Base-by-base conservation (phyloP, 2,113 vertebrate genomes). In the Bambusicola thoracicus region DNA sequence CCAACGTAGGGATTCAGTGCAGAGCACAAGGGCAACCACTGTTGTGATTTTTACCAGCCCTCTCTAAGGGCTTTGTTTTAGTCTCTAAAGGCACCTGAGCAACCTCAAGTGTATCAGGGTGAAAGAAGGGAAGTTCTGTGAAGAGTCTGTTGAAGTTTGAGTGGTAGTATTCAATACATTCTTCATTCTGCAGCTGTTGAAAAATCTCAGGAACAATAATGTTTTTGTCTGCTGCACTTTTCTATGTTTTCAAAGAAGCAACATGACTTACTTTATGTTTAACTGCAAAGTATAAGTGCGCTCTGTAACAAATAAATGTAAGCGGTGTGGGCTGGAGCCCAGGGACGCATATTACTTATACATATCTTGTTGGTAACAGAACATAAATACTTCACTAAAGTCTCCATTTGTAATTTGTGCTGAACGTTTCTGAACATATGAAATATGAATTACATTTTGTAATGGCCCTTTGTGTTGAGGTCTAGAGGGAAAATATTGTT, bases 401-500 rank as follows among this genome's bases (percentile, higher is more conserved):
- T 97, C 97, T 98, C 98, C 98, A 98, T 98, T 99, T 98, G 98
- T 99, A 98, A 97, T 96, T 96, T 97, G 98, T 95, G 96, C 97
- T 90, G 97, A 98, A 98, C 97, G 84, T 97, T 98, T 97, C 97
- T 85, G 97, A 98, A 97, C 98, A 95, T 98, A 99, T 99, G 98
- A 99, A 99, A 99, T 98, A 99, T 99, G 98, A 98, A 99, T 99
- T 97, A 95, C 85, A 91, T 97, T 98, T 98, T 98, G 98, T 98
- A 98, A 98, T 98, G 98, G 98, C 93, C 98, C 98, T 98, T 98
- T 98, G 95, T 98, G 97, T 97, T 93, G 85, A 68, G 85, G 95
- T 97, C 97, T 97, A 90, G 90, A 30, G 98, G 98, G 98, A 98
- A 95, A 97, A 97, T 93, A 97, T 91, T 98, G 97, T 98, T 98